Percentiles rank a stretch among this genome's conserved stretches.
phyloP scores from a whole-genome alignment of 2,797 vertebrate genomes.

The Lates japonicus region DNA sequence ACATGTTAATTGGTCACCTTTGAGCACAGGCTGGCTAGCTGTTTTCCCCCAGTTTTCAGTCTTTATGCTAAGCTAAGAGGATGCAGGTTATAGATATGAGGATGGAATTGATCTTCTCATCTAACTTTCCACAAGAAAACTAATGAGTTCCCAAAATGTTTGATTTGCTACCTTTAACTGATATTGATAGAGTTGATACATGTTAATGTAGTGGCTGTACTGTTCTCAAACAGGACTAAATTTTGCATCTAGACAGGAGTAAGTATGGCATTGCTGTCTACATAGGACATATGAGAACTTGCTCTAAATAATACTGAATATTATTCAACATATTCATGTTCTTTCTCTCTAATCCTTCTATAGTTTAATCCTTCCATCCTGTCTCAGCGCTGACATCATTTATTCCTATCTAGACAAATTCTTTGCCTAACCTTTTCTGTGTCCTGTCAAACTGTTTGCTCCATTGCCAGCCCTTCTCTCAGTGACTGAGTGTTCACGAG shows the following conservation, averaged over 20 bases:
- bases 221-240: neutral
- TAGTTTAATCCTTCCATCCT: neutral
- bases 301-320: neutral
- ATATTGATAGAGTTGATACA: neutral
- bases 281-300: neutral
- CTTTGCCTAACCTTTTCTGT: neutral
- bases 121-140: no score
- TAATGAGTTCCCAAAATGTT: neutral
- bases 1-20: no score
- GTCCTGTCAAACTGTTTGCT: neutral
- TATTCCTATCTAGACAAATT: conserved; percentile 2
- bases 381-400: neutral
- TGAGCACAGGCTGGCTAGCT: no score
- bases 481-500: neutral
- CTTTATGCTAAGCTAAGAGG: no score
- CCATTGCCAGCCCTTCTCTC: neutral
- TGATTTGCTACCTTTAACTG: neutral
- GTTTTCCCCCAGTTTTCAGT: no score
- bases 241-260: conserved; percentile 1
- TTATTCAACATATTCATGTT: neutral
- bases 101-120: neutral
- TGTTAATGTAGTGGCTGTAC: no score
- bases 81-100: neutral
- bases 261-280: neutral
- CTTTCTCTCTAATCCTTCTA: neutral